phyloP scores from a whole-genome alignment of 2,888 invertebrate species.

The Neelides folsomi region DNA sequence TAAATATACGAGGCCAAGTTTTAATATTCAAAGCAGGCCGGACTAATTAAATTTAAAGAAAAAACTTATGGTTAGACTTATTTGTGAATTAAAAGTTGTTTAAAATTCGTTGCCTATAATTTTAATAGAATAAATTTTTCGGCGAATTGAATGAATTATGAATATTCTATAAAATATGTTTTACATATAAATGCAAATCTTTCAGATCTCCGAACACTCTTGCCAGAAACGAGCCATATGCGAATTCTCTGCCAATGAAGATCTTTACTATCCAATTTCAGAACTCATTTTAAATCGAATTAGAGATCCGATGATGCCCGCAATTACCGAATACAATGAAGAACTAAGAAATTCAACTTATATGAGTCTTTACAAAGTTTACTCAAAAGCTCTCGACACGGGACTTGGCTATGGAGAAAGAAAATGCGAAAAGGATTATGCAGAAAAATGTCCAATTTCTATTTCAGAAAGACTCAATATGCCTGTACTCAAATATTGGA shows the following conservation, averaged over 20 bases:
- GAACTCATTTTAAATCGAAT: slow-evolving; percentile 30
- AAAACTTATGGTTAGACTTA: no score
- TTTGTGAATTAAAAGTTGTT: no score
- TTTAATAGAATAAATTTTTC: no score
- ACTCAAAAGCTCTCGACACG: slow-evolving; percentile 25
- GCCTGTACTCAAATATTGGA: slow-evolving; percentile 33
- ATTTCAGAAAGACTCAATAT: slow-evolving; percentile 32
- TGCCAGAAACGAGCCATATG: slow-evolving; percentile 33
- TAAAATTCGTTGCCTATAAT: no score
- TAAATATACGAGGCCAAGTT: no score
- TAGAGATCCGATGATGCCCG: slow-evolving; percentile 15
- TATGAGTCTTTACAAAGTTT: slow-evolving; percentile 27
- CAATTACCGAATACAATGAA: slow-evolving; percentile 3
- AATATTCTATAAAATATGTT: no score
- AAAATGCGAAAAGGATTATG: slow-evolving; percentile 20
- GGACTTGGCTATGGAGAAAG: slow-evolving; percentile 20
- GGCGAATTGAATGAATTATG: no score
- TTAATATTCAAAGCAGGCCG: no score
- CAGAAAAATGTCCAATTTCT: slow-evolving; percentile 22
- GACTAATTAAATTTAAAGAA: no score
- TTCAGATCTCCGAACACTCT: slow-evolving; percentile 30
- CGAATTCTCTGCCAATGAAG: slow-evolving; percentile 33
- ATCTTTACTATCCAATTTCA: slow-evolving; percentile 29
- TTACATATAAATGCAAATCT: no score
- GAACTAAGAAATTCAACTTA: not conserved